Evolutionary conservation across 2,888 invertebrate genomes (phyloP).

Genomic region (Heterodera filipjevi): DNA sequence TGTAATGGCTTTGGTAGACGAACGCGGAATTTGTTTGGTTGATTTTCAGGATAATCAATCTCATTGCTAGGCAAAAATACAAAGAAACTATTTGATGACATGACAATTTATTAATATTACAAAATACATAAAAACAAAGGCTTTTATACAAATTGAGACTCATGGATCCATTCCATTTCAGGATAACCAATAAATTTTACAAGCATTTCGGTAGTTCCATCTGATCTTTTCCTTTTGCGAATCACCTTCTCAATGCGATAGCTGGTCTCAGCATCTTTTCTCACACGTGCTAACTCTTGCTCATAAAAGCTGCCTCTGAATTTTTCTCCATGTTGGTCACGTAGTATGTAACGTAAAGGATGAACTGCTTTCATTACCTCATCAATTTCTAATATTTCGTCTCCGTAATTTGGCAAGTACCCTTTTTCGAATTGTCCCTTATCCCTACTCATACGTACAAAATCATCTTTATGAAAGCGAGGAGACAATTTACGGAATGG

Average conservation of each 20-base stretch:
- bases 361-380: background rate
- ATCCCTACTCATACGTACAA: no score
- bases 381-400: constrained; percentile 3
- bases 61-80: constrained; percentile 18
- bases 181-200: constrained; percentile 22
- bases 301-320: constrained; percentile 5
- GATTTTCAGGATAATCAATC: constrained; percentile 7
- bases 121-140: background rate
- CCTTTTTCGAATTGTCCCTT: no score
- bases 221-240: background rate
- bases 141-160: constrained; percentile 13
- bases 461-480: background rate
- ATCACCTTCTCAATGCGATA: constrained; percentile 12
- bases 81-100: constrained; percentile 16
- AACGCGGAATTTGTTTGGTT: constrained; percentile 22
- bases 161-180: constrained; percentile 14
- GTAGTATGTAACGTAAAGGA: background rate
- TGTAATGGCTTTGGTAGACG: constrained; percentile 20
- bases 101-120: background rate
- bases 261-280: constrained; percentile 3
- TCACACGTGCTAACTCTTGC: background rate
- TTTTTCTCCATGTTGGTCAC: background rate
- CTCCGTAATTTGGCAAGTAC: constrained; percentile 17
- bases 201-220: background rate
- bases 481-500: no score